These are phyloP conservation scores for Aleiodes leptofemur DNA, from an alignment of 2,888 invertebrate species.

Conservation along the genomic window DNA sequence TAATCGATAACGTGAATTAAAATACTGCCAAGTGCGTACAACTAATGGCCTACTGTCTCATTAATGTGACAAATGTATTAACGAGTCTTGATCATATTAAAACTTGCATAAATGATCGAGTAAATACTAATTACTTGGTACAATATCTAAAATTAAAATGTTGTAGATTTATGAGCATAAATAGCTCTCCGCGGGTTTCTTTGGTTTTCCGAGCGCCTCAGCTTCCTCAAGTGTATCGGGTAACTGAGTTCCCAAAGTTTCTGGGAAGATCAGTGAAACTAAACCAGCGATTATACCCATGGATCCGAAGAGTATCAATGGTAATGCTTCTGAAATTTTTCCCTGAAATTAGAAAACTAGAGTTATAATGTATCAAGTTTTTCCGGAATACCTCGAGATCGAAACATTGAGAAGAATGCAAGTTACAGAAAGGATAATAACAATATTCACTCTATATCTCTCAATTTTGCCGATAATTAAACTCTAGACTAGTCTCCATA, in stretches of 20 bases:
- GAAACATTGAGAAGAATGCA: too few relatives aligned
- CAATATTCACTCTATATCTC: too few relatives aligned
- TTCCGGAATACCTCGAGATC: not conserved
- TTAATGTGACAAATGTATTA: not conserved
- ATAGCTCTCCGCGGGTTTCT: not conserved
- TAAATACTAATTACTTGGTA: not conserved
- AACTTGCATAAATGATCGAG: not conserved
- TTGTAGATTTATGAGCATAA: not conserved
- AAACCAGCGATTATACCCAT: conserved; percentile 80
- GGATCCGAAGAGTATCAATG: conserved; percentile 80
- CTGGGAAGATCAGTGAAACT: conserved; percentile 82
- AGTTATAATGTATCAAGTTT: conserved; percentile 8
- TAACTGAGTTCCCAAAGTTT: conserved; percentile 81
- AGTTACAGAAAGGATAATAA: too few relatives aligned
- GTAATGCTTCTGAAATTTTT: conserved; percentile 75
- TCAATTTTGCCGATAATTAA: too few relatives aligned
- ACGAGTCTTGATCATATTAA: not conserved
- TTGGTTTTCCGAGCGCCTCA: conserved; percentile 75
- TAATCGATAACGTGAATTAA: not conserved
- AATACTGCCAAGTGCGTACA: not conserved
- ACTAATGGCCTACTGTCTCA: not conserved
- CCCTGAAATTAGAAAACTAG: conserved; percentile 58
- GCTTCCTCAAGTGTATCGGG: conserved; percentile 84
- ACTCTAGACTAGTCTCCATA: too few relatives aligned
- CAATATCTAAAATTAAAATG: not conserved